Evolutionary conservation across 2,113 vertebrate genomes (phyloP).

Genomic region (Beaufortia kweichowensis): DNA sequence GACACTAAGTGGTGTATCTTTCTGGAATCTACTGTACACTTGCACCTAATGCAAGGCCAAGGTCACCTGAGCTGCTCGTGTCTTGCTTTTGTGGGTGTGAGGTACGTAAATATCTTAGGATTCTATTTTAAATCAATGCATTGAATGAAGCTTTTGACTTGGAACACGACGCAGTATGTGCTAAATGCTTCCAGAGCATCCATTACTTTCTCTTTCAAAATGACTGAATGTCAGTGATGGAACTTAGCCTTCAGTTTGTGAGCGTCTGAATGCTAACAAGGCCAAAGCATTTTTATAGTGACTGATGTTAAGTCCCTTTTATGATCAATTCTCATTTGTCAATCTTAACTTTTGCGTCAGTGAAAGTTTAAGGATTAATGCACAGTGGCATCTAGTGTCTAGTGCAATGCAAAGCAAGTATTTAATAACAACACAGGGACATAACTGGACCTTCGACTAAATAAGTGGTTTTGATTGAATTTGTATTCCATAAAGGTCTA

Average conservation of each 20-base stretch:
- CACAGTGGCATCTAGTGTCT: constrained; percentile 49
- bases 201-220: constrained; percentile 2
- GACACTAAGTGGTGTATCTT: constrained; percentile 7
- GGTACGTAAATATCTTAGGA: not conserved
- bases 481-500: not conserved
- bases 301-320: constrained; percentile 1
- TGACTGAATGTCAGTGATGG: not conserved
- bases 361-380: constrained; percentile 2
- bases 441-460: not conserved
- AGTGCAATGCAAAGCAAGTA: not conserved
- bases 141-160: not conserved
- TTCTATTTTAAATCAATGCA: too few species aligned
- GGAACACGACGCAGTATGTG: not conserved
- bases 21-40: not conserved
- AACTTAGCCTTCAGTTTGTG: not conserved
- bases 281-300: not conserved
- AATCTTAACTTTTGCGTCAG: not conserved
- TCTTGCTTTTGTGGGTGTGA: not conserved
- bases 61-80: constrained; percentile 1
- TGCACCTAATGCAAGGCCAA: not conserved
- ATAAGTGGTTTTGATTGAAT: not conserved
- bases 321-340: not conserved
- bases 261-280: not conserved
- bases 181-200: not conserved
- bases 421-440: not conserved